A percentile compares a stretch with the other conserved stretches of the same genome.
These are phyloP conservation scores for Caprella mutica DNA, from an alignment of 2,888 invertebrate genomes.

Conservation along the genomic window DNA sequence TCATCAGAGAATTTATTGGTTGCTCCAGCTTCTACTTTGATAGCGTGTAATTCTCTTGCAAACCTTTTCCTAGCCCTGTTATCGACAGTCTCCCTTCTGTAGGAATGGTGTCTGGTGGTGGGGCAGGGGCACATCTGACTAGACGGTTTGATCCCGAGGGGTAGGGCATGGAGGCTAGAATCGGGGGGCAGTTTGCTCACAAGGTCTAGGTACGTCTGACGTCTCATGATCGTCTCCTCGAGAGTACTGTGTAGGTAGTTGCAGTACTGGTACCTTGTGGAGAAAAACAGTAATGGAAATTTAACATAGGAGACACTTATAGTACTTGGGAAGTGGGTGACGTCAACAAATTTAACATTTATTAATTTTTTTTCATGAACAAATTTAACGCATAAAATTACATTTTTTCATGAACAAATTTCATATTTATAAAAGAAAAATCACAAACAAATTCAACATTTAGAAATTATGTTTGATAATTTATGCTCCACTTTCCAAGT, in stretches of 20 bases:
- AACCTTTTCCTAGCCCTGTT: constrained; percentile 28
- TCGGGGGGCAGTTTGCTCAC: constrained; percentile 4
- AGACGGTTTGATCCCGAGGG: not conserved
- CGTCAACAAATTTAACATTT: no score
- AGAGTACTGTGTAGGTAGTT: constrained; percentile 25
- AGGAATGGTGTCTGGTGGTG: not conserved
- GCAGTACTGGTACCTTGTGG: constrained; percentile 20
- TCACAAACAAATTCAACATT: no score
- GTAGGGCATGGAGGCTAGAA: not conserved
- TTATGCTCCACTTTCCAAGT: no score
- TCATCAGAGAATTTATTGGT: constrained; percentile 50
- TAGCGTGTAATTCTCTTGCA: constrained; percentile 27
- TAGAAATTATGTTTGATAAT: no score
- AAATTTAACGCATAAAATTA: no score
- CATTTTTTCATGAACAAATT: no score
- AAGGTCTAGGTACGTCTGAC: constrained; percentile 22
- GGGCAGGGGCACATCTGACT: not conserved
- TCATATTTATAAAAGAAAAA: no score
- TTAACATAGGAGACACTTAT: not conserved
- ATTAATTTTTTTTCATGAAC: no score
- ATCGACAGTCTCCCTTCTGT: no score
- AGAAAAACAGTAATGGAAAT: not conserved
- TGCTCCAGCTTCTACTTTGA: constrained; percentile 23
- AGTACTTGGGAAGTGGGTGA: no score
- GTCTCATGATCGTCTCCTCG: constrained; percentile 23